Base-by-base conservation (phyloP, 2,113 vertebrate genomes). In the Eidolon helvum region DNA sequence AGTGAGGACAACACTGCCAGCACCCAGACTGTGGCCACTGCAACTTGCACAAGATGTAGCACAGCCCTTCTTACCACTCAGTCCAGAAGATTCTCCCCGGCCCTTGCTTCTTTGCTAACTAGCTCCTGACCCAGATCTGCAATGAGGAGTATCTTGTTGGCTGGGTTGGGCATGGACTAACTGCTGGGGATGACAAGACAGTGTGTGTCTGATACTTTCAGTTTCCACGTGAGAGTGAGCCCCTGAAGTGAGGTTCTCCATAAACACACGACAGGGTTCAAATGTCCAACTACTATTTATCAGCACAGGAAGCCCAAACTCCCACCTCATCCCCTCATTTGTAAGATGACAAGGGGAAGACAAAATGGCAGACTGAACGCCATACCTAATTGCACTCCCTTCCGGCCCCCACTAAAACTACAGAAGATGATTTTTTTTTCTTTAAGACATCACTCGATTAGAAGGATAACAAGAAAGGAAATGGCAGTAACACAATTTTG, bases 21-120 rank as follows among this genome's bases (percentile, higher is more conserved):
- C 55, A 74, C 40, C 24, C 10, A 57, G 35, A 61, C 24, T 24
- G 2, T 57, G 71, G 57, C 53, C 63, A 28, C n/a, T 30, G 55
- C 71, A 57, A 35, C 69, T 66, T 50, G 30, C 63, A 24, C 0
- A 1, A 40, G 38, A 69, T 66, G 35, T 19, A 50, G 61, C 30
- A n/a, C 8, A 15, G 38, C 24, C 40, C 74, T 82, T 35, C 26
- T 43, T 63, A 18, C 84, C 50, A 14, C 19, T 15, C 77, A 35
- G 15, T 48, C 45, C 59, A 38, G 68, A 66, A 85, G 63, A 40
- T n/a, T 82, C 77, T 69, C 40, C 50, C 75, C 2, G 6, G 33
- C 15, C 65, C 87, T 69, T 50, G 69, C 68, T 86, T 53, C 87
- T 88, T 71, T 59, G 55, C n/a, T 87, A 30, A 10, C 38, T 40